Evolutionary conservation across 2,113 vertebrate genomes (phyloP).

Genomic region (Telmatochromis sp.): DNA sequence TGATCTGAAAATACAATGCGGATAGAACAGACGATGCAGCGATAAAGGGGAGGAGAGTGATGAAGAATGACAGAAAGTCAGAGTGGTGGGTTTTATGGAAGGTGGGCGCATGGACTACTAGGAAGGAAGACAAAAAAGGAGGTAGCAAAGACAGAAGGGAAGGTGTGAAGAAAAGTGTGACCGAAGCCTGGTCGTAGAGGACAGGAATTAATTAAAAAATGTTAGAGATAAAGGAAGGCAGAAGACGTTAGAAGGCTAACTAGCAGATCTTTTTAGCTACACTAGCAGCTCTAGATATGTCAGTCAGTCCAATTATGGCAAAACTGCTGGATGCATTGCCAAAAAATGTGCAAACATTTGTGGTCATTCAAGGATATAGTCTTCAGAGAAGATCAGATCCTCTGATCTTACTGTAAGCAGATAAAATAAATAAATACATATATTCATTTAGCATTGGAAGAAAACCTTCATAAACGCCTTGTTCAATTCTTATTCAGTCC

Average conservation of each 20-base stretch:
- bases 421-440: background rate
- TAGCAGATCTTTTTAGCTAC: background rate
- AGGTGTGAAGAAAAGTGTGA: background rate
- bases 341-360: background rate
- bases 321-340: background rate
- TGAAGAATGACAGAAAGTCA: background rate
- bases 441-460: background rate
- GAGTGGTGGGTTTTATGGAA: background rate
- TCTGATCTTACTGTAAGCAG: background rate
- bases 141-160: background rate
- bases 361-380: background rate
- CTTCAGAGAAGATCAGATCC: background rate
- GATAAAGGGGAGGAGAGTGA: background rate
- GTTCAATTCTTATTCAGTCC: background rate
- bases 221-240: background rate
- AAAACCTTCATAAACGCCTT: background rate
- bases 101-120: background rate
- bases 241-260: background rate
- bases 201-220: background rate
- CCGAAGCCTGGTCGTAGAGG: background rate
- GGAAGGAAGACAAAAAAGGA: background rate
- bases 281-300: background rate
- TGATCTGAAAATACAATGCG: conserved; percentile 45
- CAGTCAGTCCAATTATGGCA: background rate
- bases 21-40: conserved; percentile 2